These are phyloP conservation scores for Sebastes alutus DNA, from an alignment of 2,797 vertebrate genomes.

Conservation along the genomic window DNA sequence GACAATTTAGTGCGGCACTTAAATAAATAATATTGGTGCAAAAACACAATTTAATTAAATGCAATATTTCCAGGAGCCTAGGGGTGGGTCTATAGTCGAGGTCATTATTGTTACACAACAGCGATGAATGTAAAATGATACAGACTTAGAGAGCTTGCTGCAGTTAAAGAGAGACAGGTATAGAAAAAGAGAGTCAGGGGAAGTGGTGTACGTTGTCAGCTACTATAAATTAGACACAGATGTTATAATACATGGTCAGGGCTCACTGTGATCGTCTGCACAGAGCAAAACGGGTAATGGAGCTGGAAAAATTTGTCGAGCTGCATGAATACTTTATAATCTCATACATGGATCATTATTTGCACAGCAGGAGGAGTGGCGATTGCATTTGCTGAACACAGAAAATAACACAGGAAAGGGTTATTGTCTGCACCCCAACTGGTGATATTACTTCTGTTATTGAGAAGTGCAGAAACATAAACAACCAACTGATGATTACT, in stretches of 20 bases:
- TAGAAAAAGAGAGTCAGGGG: background rate
- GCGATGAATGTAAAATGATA: slow-evolving; percentile 10
- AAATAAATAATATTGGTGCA: slow-evolving; percentile 48
- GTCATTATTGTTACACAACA: slow-evolving; percentile 34
- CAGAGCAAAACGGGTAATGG: slow-evolving; percentile 21
- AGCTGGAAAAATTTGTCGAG: background rate
- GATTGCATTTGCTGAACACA: slow-evolving; percentile 17
- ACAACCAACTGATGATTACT: slow-evolving; percentile 2
- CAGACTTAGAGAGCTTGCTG: slow-evolving; percentile 3
- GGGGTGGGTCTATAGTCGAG: background rate
- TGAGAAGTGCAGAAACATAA: background rate
- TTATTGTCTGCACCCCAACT: background rate
- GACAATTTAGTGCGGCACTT: slow-evolving; percentile 52
- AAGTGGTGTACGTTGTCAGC: background rate
- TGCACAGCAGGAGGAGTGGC: background rate
- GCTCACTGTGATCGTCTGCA: background rate
- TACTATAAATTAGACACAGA: slow-evolving; percentile 14
- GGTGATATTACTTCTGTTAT: background rate
- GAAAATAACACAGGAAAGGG: background rate
- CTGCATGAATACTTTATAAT: slow-evolving; percentile 48
- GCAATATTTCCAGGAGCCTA: slow-evolving; percentile 42
- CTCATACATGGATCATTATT: slow-evolving; percentile 38
- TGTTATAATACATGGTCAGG: background rate
- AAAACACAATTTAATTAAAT: slow-evolving; percentile 51
- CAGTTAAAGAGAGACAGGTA: background rate